Evolutionary conservation across 2,113 vertebrate species (phyloP).

Genomic region (Apaloderma vittatum): DNA sequence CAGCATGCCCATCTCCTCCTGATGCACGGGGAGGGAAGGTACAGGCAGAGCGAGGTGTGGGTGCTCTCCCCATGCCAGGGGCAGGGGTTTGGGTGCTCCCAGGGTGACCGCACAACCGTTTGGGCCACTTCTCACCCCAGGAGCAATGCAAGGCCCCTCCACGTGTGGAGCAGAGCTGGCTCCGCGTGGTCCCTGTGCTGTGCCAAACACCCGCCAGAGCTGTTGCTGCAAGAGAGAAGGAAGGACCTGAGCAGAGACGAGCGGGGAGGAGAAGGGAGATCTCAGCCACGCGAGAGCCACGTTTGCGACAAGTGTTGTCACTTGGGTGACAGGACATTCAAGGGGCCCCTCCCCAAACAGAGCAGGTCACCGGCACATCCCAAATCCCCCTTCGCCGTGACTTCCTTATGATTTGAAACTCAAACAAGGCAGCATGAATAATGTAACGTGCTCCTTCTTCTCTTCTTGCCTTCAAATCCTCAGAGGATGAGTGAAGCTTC

Average conservation of each 20-base stretch:
- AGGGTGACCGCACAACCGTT: not conserved
- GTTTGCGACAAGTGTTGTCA: constrained; percentile 27
- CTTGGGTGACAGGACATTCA: constrained; percentile 3
- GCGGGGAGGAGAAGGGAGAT: not conserved
- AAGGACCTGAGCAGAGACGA: too few relatives aligned
- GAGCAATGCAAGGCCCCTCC: too few relatives aligned
- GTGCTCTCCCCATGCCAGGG: too few relatives aligned
- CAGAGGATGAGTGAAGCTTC: constrained; percentile 85
- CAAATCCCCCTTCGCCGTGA: constrained; percentile 50
- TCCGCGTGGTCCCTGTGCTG: too few relatives aligned
- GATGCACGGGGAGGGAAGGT: not conserved
- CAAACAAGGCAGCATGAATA: constrained; percentile 86
- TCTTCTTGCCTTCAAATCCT: constrained; percentile 87
- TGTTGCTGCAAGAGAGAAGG: too few relatives aligned
- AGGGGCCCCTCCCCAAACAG: not conserved
- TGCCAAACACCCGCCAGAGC: too few relatives aligned
- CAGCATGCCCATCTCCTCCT: fast-evolving
- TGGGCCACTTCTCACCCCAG: too few relatives aligned
- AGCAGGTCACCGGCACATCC: constrained; percentile 78
- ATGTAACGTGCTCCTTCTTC: constrained; percentile 80
- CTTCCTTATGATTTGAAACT: constrained; percentile 76
- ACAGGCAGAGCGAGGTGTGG: not conserved
- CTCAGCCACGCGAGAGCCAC: not conserved
- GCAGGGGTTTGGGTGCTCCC: not conserved
- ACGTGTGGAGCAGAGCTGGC: too few relatives aligned